Base-by-base conservation (phyloP, 1,140 invertebrate species). In the Cardiocondyla obscurior region DNA sequence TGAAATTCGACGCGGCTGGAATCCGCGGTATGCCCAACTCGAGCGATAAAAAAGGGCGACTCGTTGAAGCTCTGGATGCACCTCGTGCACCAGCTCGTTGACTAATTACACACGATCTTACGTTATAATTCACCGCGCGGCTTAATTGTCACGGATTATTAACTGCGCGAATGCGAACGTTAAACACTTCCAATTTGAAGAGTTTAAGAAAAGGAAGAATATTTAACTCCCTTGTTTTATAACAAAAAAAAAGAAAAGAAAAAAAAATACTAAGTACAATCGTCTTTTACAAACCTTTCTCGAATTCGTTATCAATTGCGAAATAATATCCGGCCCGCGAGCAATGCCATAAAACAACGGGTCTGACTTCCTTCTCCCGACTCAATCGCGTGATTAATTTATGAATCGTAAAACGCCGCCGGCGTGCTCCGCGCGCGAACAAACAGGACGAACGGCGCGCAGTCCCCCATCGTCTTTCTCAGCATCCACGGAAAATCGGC, bases 1-100 rank as follows among this genome's bases (percentile, higher is more conserved):
- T 64, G 64, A 91, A 89, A 90, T 83, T 57, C 83, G 74, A 87
- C 83, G 85, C 79, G 82, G 44, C 28, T 87, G 70, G 88, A 90
- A 91, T 90, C 64, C 85, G 60, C 67, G 87, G 86, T 85, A 91
- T 86, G 89, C 85, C 62, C 36, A 57, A 67, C 30, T 62, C 55
- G 36, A 74, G 28, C 14, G 55, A 74, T 33, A 74, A 30, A 46
- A 30, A 46, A 28, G 6, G 6, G n/a, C n/a, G 25, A 14, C 25
- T 12, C 53, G 14, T 44, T 30, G 36, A 39, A 36, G 44, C 25
- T 74, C 39, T 55, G 25, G 25, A 28, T 57, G 33, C 22, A 28
- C 49, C 30, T 6, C 46, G 33, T 39, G n/a, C n/a, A 53, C 49
- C 19, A 16, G 8, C 62, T 36, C 49, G 46, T 62, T 62, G 55